These are phyloP conservation scores for Sturnira hondurensis DNA, from an alignment of 2,113 vertebrate species.

Conservation along the genomic window DNA sequence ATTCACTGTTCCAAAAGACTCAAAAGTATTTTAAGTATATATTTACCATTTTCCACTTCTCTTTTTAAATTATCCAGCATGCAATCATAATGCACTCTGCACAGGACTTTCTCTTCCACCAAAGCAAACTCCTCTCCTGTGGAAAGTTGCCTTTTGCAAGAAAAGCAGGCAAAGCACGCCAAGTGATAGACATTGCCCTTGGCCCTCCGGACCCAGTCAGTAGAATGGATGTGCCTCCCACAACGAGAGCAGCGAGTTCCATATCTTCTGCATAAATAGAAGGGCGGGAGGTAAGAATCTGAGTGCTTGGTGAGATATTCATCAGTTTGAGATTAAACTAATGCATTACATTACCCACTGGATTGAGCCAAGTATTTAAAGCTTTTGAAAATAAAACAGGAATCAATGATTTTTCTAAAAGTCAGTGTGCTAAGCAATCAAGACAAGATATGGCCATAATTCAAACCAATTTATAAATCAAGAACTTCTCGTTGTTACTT, in stretches of 20 bases:
- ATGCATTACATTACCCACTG: not conserved
- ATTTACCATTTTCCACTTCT: slow-evolving; percentile 95
- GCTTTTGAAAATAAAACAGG: slow-evolving; percentile 27
- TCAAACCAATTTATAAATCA: slow-evolving; percentile 27
- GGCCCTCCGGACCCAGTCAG: slow-evolving; percentile 97
- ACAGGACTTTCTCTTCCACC: slow-evolving; percentile 97
- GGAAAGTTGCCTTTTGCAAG: slow-evolving; percentile 97
- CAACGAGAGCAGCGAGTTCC: slow-evolving; percentile 97
- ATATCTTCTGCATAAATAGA: slow-evolving; percentile 86
- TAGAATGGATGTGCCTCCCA: slow-evolving; percentile 94
- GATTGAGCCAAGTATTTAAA: not conserved
- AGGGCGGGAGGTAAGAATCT: not conserved
- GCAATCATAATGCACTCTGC: slow-evolving; percentile 95
- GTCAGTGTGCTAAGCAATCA: not conserved
- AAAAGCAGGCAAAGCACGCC: slow-evolving; percentile 98
- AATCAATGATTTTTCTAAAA: slow-evolving; percentile 7
- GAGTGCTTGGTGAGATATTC: not conserved
- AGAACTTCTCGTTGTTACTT: not conserved
- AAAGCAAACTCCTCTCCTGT: slow-evolving; percentile 98
- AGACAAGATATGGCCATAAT: not conserved
- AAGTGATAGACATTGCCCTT: slow-evolving; percentile 97
- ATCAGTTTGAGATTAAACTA: not conserved
- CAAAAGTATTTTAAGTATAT: slow-evolving; percentile 27
- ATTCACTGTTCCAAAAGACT: slow-evolving; percentile 17
- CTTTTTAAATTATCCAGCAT: slow-evolving; percentile 98